These are phyloP conservation scores for Zaprionus bogoriensis DNA, from an alignment of 2,888 invertebrate species.

Conservation along the genomic window DNA sequence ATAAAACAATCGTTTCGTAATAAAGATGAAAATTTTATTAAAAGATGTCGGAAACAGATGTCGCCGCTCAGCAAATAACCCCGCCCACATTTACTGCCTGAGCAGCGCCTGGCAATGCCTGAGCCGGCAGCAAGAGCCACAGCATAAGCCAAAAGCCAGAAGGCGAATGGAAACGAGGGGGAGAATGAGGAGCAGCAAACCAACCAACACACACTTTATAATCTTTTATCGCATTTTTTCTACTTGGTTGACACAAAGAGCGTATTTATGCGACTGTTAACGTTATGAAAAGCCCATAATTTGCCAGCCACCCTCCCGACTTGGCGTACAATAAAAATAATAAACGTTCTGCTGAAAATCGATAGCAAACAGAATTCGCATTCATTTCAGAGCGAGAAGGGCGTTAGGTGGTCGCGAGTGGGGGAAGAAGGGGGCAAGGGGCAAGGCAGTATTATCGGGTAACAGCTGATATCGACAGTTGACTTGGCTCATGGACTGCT, in stretches of 20 bases:
- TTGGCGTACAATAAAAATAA: conserved; percentile 73
- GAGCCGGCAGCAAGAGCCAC: conserved; percentile 14
- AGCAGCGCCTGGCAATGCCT: conserved; percentile 32
- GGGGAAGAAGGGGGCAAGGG: neutral
- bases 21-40: conserved; percentile 84
- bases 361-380: conserved; percentile 80
- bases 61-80: conserved; percentile 62
- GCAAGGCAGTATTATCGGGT: conserved; percentile 31
- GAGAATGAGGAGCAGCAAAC: conserved; percentile 27
- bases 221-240: conserved; percentile 84
- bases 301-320: conserved; percentile 66
- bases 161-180: neutral
- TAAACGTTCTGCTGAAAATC: conserved; percentile 78
- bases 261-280: conserved; percentile 79
- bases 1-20: conserved; percentile 83
- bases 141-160: conserved; percentile 20
- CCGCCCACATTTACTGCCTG: neutral
- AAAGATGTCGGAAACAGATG: conserved; percentile 84
- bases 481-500: conserved; percentile 62
- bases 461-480: conserved; percentile 75
- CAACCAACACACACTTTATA: conserved; percentile 81
- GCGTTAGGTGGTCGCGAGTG: neutral
- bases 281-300: conserved; percentile 80
- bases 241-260: conserved; percentile 81
- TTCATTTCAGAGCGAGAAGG: conserved; percentile 46